These are phyloP conservation scores for Thysanoteuthis rhombus DNA, from an alignment of 2,888 invertebrate species.

Conservation along the genomic window DNA sequence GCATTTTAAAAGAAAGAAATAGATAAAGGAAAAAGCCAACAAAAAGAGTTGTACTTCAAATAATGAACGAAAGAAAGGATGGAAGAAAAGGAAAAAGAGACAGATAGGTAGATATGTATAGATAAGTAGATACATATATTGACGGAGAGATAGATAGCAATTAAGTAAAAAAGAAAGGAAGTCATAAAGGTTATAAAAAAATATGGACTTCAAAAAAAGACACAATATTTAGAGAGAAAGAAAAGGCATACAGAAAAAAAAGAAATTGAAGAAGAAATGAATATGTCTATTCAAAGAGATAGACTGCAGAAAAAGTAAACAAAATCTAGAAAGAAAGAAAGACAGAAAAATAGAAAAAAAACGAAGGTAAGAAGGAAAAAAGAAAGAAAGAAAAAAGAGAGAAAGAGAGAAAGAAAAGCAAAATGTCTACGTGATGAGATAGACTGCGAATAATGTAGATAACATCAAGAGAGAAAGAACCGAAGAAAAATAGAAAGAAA, in stretches of 20 bases:
- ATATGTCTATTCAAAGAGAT: too few relatives aligned
- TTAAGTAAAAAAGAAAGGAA: too few relatives aligned
- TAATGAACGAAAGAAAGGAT: not conserved
- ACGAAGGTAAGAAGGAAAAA: not conserved
- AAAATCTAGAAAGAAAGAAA: too few relatives aligned
- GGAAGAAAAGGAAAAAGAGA: not conserved
- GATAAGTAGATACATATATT: too few relatives aligned
- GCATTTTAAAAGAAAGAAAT: not conserved
- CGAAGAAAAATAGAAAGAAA: not conserved
- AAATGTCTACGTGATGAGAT: not conserved
- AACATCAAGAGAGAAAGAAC: not conserved
- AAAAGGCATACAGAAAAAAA: too few relatives aligned
- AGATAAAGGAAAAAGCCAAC: not conserved
- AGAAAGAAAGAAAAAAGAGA: not conserved
- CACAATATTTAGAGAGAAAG: not conserved
- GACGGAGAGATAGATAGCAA: too few relatives aligned
- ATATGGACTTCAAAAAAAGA: too few relatives aligned
- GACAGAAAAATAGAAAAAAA: too few relatives aligned
- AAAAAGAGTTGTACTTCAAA: not conserved
- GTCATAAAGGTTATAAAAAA: too few relatives aligned
- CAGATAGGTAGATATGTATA: not conserved
- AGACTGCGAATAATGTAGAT: not conserved
- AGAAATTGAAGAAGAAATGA: too few relatives aligned
- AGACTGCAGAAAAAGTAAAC: too few relatives aligned
- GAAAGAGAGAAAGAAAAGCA: not conserved